Evolutionary conservation across 2,113 vertebrate species (phyloP).

Genomic region (Hypomesus transpacificus): DNA sequence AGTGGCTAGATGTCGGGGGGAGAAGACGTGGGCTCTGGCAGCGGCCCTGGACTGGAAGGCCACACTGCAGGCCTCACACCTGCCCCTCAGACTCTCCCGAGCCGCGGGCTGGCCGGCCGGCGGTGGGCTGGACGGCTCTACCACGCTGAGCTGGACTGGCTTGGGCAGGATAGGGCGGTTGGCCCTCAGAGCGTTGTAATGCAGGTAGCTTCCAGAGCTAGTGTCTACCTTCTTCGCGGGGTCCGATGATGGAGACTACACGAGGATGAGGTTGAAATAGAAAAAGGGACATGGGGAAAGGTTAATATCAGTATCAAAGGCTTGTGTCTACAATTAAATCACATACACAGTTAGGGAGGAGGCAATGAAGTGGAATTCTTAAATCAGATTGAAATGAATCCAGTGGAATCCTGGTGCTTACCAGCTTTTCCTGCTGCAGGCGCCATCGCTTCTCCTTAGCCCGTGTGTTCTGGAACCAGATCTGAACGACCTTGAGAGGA

Average conservation of each 20-base stretch:
- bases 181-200: constrained; percentile 76
- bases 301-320: neutral
- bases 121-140: constrained; percentile 52
- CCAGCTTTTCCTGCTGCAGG: constrained; percentile 79
- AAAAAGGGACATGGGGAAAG: neutral
- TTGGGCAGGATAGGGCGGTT: constrained; percentile 78
- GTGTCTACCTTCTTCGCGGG: constrained; percentile 64
- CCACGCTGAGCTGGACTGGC: constrained; percentile 70
- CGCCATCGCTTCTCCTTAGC: constrained; percentile 91
- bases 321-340: no score
- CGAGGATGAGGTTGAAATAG: constrained; percentile 8
- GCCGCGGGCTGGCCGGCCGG: constrained; percentile 59
- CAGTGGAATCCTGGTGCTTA: constrained; percentile 26
- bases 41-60: constrained; percentile 86
- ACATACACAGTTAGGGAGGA: no score
- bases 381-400: no score
- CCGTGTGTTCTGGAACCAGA: constrained; percentile 92
- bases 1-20: constrained; percentile 80
- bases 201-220: constrained; percentile 73
- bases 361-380: no score
- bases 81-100: constrained; percentile 73
- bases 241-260: constrained; percentile 62
- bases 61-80: constrained; percentile 80
- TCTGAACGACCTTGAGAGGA: constrained; percentile 87
- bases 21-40: constrained; percentile 86